A percentile compares a stretch with the other conserved stretches of the same genome.
Conservation (phyloP, 2,113 vertebrate genomes). For the Grus americana region DNA sequence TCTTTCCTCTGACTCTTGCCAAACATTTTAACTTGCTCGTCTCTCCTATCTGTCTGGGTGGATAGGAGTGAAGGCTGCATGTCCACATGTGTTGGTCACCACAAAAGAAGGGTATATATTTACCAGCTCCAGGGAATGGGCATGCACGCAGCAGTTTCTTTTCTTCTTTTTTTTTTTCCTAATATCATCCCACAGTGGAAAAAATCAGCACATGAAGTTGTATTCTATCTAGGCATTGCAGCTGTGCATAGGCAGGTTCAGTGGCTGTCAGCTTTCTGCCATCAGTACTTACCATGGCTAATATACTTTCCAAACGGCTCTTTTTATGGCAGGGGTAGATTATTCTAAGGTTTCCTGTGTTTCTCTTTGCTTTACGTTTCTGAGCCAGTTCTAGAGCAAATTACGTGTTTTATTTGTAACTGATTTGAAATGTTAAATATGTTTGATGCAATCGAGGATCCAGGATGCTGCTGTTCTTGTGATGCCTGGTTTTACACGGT, state of each 20-base stretch:
- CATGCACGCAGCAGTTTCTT: background rate
- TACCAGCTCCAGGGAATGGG: background rate
- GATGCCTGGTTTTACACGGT: background rate
- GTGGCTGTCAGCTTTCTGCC: background rate
- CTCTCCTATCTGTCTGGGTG: background rate
- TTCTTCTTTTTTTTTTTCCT: background rate
- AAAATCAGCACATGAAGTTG: background rate
- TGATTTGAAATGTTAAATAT: background rate
- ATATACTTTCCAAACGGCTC: background rate
- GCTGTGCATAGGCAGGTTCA: background rate
- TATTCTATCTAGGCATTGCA: background rate
- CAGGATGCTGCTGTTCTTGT: background rate
- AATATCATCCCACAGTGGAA: background rate
- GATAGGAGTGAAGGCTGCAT: background rate
- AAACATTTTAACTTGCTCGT: background rate
- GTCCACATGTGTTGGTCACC: background rate
- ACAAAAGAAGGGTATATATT: background rate
- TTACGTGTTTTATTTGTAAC: background rate
- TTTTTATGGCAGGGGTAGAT: background rate
- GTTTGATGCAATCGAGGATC: background rate
- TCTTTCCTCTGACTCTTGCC: background rate
- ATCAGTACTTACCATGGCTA: background rate
- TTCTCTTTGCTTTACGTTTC: background rate
- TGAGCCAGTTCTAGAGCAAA: background rate
- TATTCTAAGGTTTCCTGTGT: background rate